Evolutionary conservation across 2,113 vertebrate species (phyloP), one percentile per base, ranked within the genome.

Genomic region (Thalassarche chlororhynchos): DNA sequence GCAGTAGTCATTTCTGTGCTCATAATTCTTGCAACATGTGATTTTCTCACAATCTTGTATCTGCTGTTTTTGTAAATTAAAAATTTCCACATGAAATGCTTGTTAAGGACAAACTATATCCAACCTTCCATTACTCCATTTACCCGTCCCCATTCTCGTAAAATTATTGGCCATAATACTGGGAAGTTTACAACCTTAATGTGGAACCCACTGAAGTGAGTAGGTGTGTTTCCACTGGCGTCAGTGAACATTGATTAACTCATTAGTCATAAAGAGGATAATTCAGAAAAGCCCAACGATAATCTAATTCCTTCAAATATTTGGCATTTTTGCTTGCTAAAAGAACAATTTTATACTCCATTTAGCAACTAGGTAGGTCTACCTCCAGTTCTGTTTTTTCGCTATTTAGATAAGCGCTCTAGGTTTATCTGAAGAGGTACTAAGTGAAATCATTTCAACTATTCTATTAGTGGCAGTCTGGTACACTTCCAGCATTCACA

Each of bases 21-120:
- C 5, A 1, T 42, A 77, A 64, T 76, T 90, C 42, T 81, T 14
- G 9, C 8, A 76, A 70, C 5, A 18, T 0, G 0, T 17, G 54
- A 70, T 70, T 83, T 91, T 74, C 32, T 74, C 5, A 2, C 16
- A 66, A 40, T 47, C 29, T 88, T 54, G 2, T n/a, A 40, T 40
- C 31, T 71, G 34, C 55, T 26, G 9, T 7, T 74, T 75, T 72
- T 81, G 34, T 21, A 52, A 90, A 51, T 57, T 61, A 81, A 60
- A 78, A 58, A 61, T 61, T 83, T 80, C 70, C 18, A 38, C 8
- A 80, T 36, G 3, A 85, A 65, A 69, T 44, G 7, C 10, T 89
- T 70, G 6, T 44, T 66, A 66, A 86, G 24, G 14, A 58, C 8
- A 76, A 86, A 78, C 19, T 85, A 28, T 70, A 69, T 79, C 32